phyloP scores from a whole-genome alignment of 2,113 vertebrate genomes.

The Phaethon lepturus region DNA sequence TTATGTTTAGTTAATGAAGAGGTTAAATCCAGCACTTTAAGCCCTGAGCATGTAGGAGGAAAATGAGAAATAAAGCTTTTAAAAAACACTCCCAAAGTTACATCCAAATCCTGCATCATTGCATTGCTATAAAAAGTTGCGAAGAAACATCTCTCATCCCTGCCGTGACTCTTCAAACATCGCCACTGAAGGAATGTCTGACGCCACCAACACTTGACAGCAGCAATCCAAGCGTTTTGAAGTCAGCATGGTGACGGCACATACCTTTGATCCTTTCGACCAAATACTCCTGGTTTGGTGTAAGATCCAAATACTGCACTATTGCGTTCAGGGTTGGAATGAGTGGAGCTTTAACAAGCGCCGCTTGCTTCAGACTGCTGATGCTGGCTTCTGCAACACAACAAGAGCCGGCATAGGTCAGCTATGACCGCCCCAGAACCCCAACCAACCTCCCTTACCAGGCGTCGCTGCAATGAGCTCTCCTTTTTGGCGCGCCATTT shows the following conservation, averaged over 20 bases:
- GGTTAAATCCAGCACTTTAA: neutral
- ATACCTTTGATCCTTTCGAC: constrained; percentile 92
- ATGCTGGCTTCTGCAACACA: constrained; percentile 89
- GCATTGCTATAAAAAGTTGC: neutral
- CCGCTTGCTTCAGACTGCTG: constrained; percentile 93
- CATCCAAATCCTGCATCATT: neutral
- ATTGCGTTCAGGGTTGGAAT: constrained; percentile 91
- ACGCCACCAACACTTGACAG: fast-evolving
- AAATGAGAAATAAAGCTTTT: neutral
- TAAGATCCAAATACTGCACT: constrained; percentile 93
- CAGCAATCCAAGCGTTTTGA: fast-evolving
- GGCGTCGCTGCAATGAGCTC: fast-evolving
- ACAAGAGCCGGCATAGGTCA: neutral
- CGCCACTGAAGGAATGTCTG: neutral
- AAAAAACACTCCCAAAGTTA: neutral
- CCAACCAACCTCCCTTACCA: neutral
- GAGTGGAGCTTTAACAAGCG: constrained; percentile 88
- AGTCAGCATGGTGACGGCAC: neutral
- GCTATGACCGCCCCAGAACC: neutral
- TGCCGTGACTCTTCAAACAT: neutral
- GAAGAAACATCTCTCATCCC: neutral
- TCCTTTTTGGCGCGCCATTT: neutral
- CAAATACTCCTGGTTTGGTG: constrained; percentile 94
- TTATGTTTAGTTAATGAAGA: fast-evolving
- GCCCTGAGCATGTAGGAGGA: fast-evolving